A percentile compares a stretch with the other conserved stretches of the same genome.
These are phyloP conservation scores for Prinia subflava DNA, from an alignment of 2,113 vertebrate genomes.

Conservation along the genomic window DNA sequence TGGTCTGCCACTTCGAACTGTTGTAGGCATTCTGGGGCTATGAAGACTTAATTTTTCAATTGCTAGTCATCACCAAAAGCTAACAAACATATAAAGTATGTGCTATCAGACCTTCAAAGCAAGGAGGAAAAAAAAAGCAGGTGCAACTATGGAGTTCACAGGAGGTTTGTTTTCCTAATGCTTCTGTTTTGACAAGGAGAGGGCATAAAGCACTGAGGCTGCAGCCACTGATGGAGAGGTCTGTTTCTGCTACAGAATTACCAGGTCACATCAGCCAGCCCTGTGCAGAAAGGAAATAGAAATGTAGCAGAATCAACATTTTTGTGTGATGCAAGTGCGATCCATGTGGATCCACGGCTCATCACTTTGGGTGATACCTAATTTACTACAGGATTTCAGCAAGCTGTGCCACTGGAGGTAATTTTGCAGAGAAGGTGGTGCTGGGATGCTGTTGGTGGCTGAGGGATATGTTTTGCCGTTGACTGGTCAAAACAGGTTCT, in stretches of 20 bases:
- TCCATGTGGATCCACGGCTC: background rate
- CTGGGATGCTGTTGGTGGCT: background rate
- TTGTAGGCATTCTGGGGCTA: background rate
- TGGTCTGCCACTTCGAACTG: background rate
- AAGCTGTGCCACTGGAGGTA: background rate
- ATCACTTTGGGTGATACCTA: background rate
- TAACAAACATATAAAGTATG: background rate
- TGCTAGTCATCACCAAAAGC: background rate
- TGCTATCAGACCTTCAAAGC: slow-evolving; percentile 17
- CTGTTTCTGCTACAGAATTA: background rate
- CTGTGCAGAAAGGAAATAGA: background rate
- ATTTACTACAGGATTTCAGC: background rate
- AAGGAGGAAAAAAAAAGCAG: background rate
- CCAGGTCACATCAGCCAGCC: background rate
- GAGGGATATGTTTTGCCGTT: background rate
- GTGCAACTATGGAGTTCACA: background rate
- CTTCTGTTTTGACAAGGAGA: background rate
- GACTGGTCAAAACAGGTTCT: background rate
- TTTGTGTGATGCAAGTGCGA: background rate
- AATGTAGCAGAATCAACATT: background rate
- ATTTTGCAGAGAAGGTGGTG: background rate
- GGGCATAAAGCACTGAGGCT: background rate
- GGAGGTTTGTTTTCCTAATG: slow-evolving; percentile 15
- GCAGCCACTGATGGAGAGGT: background rate
- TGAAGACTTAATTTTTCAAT: background rate